Evolutionary conservation across 2,888 invertebrate genomes (phyloP), one percentile per base, ranked within the genome.

Genomic region (Mystacides longicornis): DNA sequence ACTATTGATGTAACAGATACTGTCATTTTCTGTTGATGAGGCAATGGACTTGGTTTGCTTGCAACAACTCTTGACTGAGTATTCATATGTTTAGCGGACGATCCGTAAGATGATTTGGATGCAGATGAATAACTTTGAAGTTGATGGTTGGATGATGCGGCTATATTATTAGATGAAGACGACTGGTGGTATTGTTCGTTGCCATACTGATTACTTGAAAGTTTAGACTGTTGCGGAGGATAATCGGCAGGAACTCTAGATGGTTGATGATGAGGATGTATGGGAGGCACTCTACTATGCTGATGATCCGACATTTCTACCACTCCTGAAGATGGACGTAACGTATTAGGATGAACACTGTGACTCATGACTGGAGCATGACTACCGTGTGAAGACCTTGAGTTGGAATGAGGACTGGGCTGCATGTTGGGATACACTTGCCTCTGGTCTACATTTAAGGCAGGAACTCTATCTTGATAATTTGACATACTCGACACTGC

Each of bases 1-100:
- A 77, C 75, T 49, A 77, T 60, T 37, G 74, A 67, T 2, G 77
- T 76, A 14, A 77, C 77, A 27, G 77, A 76, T 14, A 77, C 77
- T 1, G 77, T 77, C 72, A 73, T 71, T 33, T 76, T 71, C 18
- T 73, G 66, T 64, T 74, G 73, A 64, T 74, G 77, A 62, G 68
- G 73, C 11, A 72, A 69, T 14, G 62, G 70, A 73, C 16, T 71
- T 71, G 23, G 74, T 68, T 63, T 77, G 74, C 23, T 69, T 64
- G 42, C 68, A 62, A 23, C 71, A 67, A 18, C 37, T 18, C 77
- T 69, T 23, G 69, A 71, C 18, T 73, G 71, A 49, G 74, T 9
- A 2, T 46, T 9, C 3, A 43, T 16, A 43, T 54, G 57, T 48
- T 55, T 57, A 23, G 52, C 48, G 20, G 22, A 54, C 14, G 49